Conservation (phyloP, 2,113 vertebrate species). For the Pelmatolapia mariae region DNA sequence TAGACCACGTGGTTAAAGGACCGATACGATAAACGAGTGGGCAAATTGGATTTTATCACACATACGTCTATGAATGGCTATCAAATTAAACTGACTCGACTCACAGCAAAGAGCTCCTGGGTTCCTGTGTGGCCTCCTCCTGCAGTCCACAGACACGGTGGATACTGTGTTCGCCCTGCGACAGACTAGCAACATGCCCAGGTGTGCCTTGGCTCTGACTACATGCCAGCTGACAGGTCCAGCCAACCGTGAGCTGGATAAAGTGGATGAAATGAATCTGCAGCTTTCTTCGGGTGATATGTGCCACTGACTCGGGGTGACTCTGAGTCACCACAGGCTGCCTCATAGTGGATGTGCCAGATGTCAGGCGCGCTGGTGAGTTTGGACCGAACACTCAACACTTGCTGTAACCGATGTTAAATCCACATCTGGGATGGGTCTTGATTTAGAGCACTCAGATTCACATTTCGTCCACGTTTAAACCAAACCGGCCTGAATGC, state of each 20-base stretch:
- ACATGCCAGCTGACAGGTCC: not conserved
- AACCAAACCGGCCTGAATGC: not conserved
- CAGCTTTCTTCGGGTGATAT: not conserved
- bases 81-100: not conserved
- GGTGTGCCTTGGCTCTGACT: not conserved
- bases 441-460: not conserved
- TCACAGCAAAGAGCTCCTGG: not conserved
- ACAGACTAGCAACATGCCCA: not conserved
- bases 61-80: not conserved
- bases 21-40: not conserved
- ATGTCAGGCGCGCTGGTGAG: not conserved
- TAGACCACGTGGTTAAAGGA: not conserved
- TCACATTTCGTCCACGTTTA: not conserved
- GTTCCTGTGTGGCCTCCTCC: not conserved
- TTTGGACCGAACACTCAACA: not conserved
- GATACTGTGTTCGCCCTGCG: not conserved
- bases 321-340: not conserved
- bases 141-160: not conserved
- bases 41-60: not conserved
- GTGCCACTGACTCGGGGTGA: not conserved
- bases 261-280: not conserved
- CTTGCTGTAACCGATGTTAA: not conserved
- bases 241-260: not conserved
- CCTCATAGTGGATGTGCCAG: not conserved
- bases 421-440: not conserved